Evolutionary conservation across 2,888 invertebrate genomes (phyloP).

Genomic region (Argyra leucocephala): DNA sequence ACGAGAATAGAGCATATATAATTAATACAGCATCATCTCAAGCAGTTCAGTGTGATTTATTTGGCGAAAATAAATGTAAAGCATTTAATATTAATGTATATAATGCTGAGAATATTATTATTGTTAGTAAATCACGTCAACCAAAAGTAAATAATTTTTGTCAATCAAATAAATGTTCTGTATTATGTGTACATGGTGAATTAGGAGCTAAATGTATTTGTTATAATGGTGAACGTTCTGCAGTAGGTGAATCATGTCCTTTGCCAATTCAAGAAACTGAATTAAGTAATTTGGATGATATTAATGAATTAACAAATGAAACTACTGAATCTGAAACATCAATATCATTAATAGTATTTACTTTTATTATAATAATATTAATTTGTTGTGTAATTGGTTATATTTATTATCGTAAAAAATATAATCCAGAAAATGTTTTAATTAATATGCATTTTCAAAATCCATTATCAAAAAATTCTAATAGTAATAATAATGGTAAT

Average conservation of each 20-base stretch:
- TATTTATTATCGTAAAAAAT: slow-evolving; percentile 36
- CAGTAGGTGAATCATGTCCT: slow-evolving; percentile 37
- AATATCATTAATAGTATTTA: slow-evolving; percentile 21
- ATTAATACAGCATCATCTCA: slow-evolving; percentile 48
- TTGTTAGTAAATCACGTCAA: slow-evolving; percentile 50
- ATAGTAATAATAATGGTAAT: slow-evolving; percentile 13
- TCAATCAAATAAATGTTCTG: slow-evolving; percentile 46
- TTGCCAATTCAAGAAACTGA: slow-evolving; percentile 27
- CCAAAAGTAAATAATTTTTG: slow-evolving; percentile 47
- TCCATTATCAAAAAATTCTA: slow-evolving; percentile 34
- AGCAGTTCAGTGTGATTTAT: slow-evolving; percentile 53
- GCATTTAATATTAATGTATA: slow-evolving; percentile 43
- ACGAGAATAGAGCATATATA: slow-evolving; percentile 70
- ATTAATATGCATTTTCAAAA: slow-evolving; percentile 44
- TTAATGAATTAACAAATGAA: background rate
- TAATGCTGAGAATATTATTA: slow-evolving; percentile 46
- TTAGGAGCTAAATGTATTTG: slow-evolving; percentile 49
- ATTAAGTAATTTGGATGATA: slow-evolving; percentile 19
- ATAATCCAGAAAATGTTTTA: slow-evolving; percentile 46
- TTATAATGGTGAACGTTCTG: slow-evolving; percentile 43
- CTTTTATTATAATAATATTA: slow-evolving; percentile 23
- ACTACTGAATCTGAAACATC: slow-evolving; percentile 15
- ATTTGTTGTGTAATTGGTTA: slow-evolving; percentile 29
- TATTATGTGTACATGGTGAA: slow-evolving; percentile 53
- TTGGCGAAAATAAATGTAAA: slow-evolving; percentile 46